These are phyloP conservation scores for Oreonectes daqikongensis DNA, from an alignment of 2,797 vertebrate species.

Conservation along the genomic window DNA sequence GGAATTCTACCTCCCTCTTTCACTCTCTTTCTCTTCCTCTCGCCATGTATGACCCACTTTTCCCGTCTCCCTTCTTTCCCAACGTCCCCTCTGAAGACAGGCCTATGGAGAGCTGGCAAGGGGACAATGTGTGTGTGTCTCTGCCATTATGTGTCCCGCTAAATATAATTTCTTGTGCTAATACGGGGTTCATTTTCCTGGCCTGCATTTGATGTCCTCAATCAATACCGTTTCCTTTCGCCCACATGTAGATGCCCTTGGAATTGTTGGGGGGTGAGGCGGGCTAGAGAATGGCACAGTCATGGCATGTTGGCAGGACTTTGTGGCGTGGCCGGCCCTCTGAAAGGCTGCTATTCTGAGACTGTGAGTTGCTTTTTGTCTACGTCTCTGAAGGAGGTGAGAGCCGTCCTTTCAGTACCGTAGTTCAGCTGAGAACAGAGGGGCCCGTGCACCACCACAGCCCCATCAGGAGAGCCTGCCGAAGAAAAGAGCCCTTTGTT, in stretches of 20 bases:
- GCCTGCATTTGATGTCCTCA: conserved; percentile 42
- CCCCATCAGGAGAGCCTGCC: conserved; percentile 37
- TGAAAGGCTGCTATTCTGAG: conserved; percentile 56
- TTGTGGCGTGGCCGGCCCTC: conserved; percentile 45
- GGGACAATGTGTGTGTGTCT: conserved; percentile 61
- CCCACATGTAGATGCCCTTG: conserved; percentile 52
- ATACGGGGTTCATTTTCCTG: conserved; percentile 48
- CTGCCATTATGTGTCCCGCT: conserved; percentile 23
- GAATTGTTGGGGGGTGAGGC: conserved; percentile 48
- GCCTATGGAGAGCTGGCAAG: conserved; percentile 71
- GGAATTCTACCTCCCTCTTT: conserved; percentile 74
- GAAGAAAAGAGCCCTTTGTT: conserved; percentile 61
- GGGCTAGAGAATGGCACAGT: conserved; percentile 59
- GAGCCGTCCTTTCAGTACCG: conserved; percentile 54
- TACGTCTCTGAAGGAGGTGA: conserved; percentile 57
- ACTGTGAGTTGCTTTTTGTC: conserved; percentile 60
- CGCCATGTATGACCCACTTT: conserved; percentile 59
- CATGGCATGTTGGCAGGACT: conserved; percentile 52
- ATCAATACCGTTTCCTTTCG: conserved; percentile 42
- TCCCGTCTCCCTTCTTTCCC: conserved; percentile 57
- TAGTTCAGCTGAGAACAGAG: conserved; percentile 50
- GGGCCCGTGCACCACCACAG: conserved; percentile 40
- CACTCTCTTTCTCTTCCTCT: conserved; percentile 54
- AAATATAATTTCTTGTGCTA: conserved; percentile 45
- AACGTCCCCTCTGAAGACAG: conserved; percentile 76